Evolutionary conservation across 2,113 vertebrate species (phyloP).

Genomic region (Cavia aperea): DNA sequence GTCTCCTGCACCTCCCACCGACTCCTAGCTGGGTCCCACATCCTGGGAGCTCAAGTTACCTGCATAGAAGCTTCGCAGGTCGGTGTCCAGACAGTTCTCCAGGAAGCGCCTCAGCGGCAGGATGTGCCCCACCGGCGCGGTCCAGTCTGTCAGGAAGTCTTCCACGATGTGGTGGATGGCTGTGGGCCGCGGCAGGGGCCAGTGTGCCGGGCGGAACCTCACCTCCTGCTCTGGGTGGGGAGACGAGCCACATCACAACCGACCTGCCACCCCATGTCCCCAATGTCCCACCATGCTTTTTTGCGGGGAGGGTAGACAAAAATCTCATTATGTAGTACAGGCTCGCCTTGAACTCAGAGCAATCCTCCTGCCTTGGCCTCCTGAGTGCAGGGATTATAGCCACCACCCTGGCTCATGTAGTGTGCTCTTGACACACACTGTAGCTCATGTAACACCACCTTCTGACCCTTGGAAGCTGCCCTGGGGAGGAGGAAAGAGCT

Average conservation of each 20-base stretch:
- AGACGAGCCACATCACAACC: too few species aligned
- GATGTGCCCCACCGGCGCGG: constrained; percentile 85
- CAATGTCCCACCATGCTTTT: rapidly evolving
- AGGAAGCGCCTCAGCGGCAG: constrained; percentile 92
- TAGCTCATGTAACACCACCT: background rate
- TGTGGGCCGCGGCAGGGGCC: constrained; percentile 87
- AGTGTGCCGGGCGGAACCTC: constrained; percentile 81
- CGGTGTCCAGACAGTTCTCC: constrained; percentile 90
- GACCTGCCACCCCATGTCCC: background rate
- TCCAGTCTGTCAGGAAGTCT: constrained; percentile 97
- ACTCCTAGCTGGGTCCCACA: background rate
- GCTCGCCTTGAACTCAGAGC: background rate
- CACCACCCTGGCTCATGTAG: background rate
- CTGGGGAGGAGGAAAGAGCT: background rate
- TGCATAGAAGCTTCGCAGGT: constrained; percentile 92
- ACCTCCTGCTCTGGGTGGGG: constrained; percentile 84
- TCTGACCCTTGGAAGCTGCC: background rate
- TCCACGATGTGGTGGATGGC: constrained; percentile 93
- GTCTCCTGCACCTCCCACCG: background rate
- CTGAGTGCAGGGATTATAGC: background rate
- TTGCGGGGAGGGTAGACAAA: too few species aligned
- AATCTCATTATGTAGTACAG: background rate
- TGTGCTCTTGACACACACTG: background rate
- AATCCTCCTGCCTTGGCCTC: background rate
- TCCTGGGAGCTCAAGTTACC: constrained; percentile 74